Percentiles rank a stretch among this genome's conserved stretches.
Evolutionary conservation across 2,113 vertebrate species (phyloP).

Genomic region (Hyla sarda): DNA sequence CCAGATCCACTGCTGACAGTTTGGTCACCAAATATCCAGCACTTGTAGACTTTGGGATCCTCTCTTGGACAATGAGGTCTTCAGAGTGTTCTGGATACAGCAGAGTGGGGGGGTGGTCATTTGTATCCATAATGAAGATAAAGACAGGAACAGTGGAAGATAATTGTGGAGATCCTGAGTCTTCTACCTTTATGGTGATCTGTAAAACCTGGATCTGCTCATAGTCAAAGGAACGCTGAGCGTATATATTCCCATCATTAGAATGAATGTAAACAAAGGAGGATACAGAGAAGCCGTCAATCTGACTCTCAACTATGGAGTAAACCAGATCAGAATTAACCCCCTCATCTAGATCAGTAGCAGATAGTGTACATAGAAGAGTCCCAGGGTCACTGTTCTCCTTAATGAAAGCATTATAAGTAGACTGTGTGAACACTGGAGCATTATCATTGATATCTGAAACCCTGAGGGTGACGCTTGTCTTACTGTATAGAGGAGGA

Average conservation of each 20-base stretch:
- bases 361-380: constrained; percentile 62
- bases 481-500: constrained; percentile 13
- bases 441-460: constrained; percentile 21
- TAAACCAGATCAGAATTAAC: constrained; percentile 63
- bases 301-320: constrained; percentile 72
- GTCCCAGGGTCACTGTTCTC: constrained; percentile 66
- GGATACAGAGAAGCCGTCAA: constrained; percentile 28
- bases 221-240: constrained; percentile 17
- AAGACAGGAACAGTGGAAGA: neutral
- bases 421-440: constrained; percentile 5
- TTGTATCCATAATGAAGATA: constrained; percentile 11
- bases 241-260: constrained; percentile 71
- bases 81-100: constrained; percentile 9
- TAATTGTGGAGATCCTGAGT: constrained; percentile 2
- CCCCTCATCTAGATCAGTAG: constrained; percentile 10
- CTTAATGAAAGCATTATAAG: constrained; percentile 18
- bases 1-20: neutral
- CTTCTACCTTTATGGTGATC: constrained; percentile 5
- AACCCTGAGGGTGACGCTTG: neutral
- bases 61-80: constrained; percentile 15
- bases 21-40: neutral
- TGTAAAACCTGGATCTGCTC: constrained; percentile 14
- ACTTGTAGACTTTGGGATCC: neutral
- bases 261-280: constrained; percentile 74
- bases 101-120: constrained; percentile 1